phyloP scores from a whole-genome alignment of 1,140 invertebrate genomes.

The Hypothenemus hampei region DNA sequence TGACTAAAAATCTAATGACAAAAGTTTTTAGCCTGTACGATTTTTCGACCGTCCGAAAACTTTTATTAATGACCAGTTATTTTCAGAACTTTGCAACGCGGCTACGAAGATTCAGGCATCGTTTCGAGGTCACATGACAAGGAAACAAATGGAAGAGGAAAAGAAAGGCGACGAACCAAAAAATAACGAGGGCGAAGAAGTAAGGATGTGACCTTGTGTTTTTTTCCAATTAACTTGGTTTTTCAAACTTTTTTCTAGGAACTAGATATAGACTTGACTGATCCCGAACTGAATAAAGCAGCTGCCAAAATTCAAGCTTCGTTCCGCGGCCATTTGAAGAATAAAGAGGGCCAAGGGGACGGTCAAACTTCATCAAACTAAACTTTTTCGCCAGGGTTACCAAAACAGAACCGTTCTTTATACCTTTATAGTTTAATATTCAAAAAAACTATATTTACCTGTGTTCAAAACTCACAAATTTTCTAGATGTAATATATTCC shows the following conservation, averaged over 20 bases:
- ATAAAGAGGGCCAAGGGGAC: conserved; percentile 58
- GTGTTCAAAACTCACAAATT: too few species aligned
- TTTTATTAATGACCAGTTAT: conserved; percentile 9
- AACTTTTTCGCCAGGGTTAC: background rate
- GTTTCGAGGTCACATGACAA: conserved; percentile 84
- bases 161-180: conserved; percentile 50
- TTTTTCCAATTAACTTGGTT: background rate
- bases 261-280: conserved; percentile 73
- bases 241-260: conserved; percentile 51
- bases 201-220: background rate
- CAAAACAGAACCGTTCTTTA: conserved; percentile 11
- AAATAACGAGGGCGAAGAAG: conserved; percentile 38
- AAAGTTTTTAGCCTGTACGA: background rate
- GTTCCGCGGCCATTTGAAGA: conserved; percentile 84
- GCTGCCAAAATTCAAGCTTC: conserved; percentile 91
- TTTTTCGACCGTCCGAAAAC: background rate
- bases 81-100: conserved; percentile 75
- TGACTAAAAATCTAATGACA: background rate
- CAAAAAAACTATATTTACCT: too few species aligned
- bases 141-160: conserved; percentile 58
- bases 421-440: conserved; percentile 14
- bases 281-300: conserved; percentile 85
- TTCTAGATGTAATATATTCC: too few species aligned
- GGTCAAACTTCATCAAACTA: conserved; percentile 4
- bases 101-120: conserved; percentile 91